Evolutionary conservation across 2,797 vertebrate species (phyloP).

Genomic region (Sarcoramphus papa): DNA sequence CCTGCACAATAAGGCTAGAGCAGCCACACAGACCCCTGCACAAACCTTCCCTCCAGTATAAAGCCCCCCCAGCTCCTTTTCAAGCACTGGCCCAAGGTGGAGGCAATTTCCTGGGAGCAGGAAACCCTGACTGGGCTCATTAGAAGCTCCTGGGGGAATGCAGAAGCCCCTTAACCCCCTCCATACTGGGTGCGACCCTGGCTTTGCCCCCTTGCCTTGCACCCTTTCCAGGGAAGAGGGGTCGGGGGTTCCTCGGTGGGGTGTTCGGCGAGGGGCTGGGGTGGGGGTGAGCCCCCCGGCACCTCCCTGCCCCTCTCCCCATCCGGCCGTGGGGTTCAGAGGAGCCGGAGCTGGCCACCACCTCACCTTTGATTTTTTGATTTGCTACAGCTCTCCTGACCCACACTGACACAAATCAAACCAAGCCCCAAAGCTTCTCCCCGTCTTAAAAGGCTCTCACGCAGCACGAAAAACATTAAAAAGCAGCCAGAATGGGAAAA

Average conservation of each 20-base stretch:
- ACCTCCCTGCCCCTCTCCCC: not conserved
- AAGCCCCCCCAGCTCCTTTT: not conserved
- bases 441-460: not conserved
- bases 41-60: too few relatives aligned
- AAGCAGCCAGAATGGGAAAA: not conserved
- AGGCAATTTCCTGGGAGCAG: not conserved
- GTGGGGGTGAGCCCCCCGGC: rapidly evolving
- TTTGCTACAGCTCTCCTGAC: not conserved
- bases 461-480: not conserved
- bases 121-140: not conserved
- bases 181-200: not conserved
- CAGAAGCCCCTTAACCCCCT: not conserved
- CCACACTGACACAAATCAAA: not conserved
- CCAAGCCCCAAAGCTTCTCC: not conserved
- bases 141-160: not conserved
- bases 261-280: rapidly evolving
- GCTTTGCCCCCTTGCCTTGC: not conserved
- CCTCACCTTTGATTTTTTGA: not conserved
- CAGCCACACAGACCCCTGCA: rapidly evolving
- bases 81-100: not conserved
- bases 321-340: rapidly evolving
- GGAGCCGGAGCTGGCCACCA: rapidly evolving
- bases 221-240: not conserved
- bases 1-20: rapidly evolving
- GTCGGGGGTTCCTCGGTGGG: rapidly evolving